These are phyloP conservation scores for Metaphire vulgaris DNA, from an alignment of 1,140 invertebrate genomes.

Conservation along the genomic window DNA sequence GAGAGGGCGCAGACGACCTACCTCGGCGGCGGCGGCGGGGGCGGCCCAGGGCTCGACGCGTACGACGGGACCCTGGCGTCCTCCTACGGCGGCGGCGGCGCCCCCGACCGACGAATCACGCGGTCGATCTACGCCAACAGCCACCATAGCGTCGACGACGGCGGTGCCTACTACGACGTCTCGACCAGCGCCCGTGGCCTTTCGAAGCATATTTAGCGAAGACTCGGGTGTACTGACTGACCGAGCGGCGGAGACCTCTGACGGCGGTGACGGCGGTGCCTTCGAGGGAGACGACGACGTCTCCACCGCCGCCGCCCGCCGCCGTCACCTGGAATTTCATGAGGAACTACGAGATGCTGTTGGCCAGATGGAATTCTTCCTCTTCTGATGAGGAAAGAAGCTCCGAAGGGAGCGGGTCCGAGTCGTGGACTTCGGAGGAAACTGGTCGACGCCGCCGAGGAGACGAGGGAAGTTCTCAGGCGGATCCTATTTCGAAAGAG, in stretches of 20 bases:
- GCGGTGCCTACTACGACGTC: neutral
- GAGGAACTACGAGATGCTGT: neutral
- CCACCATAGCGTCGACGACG: neutral
- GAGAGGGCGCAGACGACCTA: conserved; percentile 21
- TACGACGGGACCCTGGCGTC: neutral
- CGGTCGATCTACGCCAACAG: neutral
- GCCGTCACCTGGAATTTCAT: neutral
- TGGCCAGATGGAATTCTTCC: neutral
- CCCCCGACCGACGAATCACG: neutral
- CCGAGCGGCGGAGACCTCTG: neutral
- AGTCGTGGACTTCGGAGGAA: neutral
- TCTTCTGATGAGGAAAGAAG: no score
- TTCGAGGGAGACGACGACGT: neutral
- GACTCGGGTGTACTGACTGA: neutral
- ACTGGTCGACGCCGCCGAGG: neutral
- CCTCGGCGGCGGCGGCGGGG: conserved; percentile 1
- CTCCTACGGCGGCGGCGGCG: neutral
- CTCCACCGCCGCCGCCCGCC: no score
- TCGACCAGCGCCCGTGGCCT: neutral
- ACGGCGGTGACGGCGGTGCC: no score
- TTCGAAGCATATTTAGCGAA: neutral
- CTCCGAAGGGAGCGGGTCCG: neutral
- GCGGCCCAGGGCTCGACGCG: neutral
- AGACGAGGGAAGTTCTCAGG: no score
- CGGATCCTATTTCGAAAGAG: neutral